A percentile compares a stretch with the other conserved stretches of the same genome.
Evolutionary conservation across 1,140 invertebrate species (phyloP).

Genomic region (Macrostomum lignano): DNA sequence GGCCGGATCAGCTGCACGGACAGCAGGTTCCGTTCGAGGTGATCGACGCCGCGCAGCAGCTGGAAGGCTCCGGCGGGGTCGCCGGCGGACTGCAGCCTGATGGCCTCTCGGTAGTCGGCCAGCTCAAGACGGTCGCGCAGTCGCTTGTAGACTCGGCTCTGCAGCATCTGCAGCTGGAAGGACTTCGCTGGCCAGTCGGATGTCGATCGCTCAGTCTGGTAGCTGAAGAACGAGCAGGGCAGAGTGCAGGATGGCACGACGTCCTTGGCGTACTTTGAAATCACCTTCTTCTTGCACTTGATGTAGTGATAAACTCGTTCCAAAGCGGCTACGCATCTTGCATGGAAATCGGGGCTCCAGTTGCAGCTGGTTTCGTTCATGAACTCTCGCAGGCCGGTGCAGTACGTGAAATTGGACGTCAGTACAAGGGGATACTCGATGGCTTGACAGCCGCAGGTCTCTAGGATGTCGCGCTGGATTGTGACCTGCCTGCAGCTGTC

Average conservation of each 20-base stretch:
- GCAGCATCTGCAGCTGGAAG: not conserved
- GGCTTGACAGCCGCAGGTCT: constrained; percentile 1
- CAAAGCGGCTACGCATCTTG: not conserved
- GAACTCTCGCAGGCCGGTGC: not conserved
- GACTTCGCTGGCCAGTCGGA: not conserved
- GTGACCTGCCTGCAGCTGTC: constrained; percentile 1
- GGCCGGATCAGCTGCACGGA: not conserved
- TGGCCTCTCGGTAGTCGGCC: not conserved
- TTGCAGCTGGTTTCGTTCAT: not conserved
- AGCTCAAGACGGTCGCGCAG: not conserved
- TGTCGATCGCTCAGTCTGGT: not conserved
- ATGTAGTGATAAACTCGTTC: not conserved
- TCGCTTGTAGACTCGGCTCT: not conserved
- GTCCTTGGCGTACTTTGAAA: not conserved
- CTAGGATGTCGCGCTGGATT: constrained; percentile 3
- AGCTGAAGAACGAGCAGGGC: not conserved
- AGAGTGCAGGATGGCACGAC: constrained; percentile 2
- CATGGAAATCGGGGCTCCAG: not conserved
- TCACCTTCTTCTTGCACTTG: not conserved
- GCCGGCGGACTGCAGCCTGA: not conserved
- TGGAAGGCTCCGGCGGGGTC: not conserved
- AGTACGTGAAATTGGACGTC: not conserved
- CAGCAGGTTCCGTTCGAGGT: not conserved
- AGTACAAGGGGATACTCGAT: constrained; percentile 5
- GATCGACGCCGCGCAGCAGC: not conserved